Evolutionary conservation across 2,888 invertebrate species (phyloP).

Genomic region (Sisyra nigra): DNA sequence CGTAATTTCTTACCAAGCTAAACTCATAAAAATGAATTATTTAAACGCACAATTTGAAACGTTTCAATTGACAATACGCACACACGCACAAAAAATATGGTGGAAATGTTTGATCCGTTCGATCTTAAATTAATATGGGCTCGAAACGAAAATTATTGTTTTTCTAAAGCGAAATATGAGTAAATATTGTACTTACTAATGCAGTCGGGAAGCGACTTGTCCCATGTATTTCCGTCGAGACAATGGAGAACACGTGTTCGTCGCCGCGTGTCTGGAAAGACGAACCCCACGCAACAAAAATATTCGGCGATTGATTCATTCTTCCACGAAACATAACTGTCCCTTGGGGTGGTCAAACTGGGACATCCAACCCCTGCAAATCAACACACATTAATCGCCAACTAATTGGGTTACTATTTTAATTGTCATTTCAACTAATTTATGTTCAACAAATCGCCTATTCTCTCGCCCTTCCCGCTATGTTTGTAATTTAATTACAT

Average conservation of each 20-base stretch:
- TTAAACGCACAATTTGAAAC: too few species aligned
- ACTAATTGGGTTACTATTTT: too few species aligned
- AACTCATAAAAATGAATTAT: too few species aligned
- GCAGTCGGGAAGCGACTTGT: conserved; percentile 6
- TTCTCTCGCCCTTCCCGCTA: too few species aligned
- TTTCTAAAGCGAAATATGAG: neutral
- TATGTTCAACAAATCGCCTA: too few species aligned
- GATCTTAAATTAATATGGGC: too few species aligned
- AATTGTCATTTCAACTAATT: too few species aligned
- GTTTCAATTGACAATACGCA: too few species aligned
- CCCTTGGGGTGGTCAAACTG: conserved; percentile 42
- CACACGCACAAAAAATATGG: too few species aligned
- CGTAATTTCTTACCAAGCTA: too few species aligned
- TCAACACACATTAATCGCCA: neutral
- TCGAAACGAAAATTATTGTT: neutral
- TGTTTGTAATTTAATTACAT: neutral
- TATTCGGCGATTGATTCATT: conserved; percentile 48
- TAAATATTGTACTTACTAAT: conserved; percentile 1
- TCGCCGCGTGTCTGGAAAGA: conserved; percentile 50
- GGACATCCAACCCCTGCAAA: conserved; percentile 49
- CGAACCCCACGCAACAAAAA: conserved; percentile 48
- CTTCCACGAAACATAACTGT: conserved; percentile 50
- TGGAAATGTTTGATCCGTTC: too few species aligned
- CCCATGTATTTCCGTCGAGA: conserved; percentile 18
- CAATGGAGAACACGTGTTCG: conserved; percentile 45